A percentile compares a stretch with the other conserved stretches of the same genome.
These are phyloP conservation scores for Entomyzon cyanotis DNA, from an alignment of 2,113 vertebrate species.

Conservation along the genomic window DNA sequence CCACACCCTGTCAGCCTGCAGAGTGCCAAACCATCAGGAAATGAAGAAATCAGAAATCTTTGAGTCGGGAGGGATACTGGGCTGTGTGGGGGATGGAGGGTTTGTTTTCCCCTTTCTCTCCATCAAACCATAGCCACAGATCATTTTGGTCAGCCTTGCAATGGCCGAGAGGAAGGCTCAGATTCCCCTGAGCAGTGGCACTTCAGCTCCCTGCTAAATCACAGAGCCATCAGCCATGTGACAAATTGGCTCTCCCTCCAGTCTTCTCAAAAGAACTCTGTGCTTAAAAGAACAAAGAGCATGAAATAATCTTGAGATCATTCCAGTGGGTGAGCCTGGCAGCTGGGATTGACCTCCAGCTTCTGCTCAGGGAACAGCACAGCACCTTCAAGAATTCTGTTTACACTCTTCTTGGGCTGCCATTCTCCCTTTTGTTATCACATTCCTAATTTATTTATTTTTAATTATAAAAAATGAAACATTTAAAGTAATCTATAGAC, in stretches of 20 bases:
- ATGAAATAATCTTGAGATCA: slow-evolving; percentile 5
- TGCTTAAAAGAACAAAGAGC: slow-evolving; percentile 26
- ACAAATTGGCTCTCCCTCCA: neutral
- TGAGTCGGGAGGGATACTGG: neutral
- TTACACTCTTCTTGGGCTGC: neutral
- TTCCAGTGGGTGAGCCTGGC: neutral
- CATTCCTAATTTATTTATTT: neutral
- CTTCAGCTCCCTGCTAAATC: slow-evolving; percentile 5
- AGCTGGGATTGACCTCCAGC: neutral
- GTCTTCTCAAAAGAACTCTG: neutral
- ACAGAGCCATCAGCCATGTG: neutral
- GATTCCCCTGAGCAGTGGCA: neutral
- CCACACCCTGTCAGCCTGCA: neutral
- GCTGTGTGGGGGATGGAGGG: neutral
- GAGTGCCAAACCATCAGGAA: neutral
- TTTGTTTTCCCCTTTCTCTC: neutral
- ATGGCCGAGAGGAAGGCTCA: neutral
- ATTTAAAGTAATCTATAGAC: slow-evolving; percentile 11
- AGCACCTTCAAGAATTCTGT: neutral
- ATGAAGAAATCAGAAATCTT: neutral
- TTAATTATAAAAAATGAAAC: neutral
- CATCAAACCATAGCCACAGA: neutral
- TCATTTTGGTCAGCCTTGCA: neutral
- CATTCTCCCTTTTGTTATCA: neutral
- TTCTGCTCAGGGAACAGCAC: neutral